Percentiles rank a stretch among this genome's conserved stretches.
These are phyloP conservation scores for Acyrthosiphon pisum DNA, from an alignment of 1,140 invertebrate species.

Conservation along the genomic window DNA sequence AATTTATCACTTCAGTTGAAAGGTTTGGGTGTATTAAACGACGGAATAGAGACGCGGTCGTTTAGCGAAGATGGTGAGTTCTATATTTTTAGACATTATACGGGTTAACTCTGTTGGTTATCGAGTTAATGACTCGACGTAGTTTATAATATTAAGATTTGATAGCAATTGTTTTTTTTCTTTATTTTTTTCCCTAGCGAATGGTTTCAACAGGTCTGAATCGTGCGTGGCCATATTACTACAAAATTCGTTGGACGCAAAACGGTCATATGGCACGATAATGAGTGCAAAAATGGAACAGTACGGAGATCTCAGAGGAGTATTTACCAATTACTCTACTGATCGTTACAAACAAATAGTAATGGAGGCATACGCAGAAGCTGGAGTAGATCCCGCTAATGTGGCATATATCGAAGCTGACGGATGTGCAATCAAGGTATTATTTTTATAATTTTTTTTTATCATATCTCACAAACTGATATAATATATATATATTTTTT, in stretches of 20 bases:
- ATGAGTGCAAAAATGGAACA: slow-evolving; percentile 67
- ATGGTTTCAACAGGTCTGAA: slow-evolving; percentile 60
- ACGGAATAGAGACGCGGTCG: slow-evolving; percentile 75
- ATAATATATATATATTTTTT: neutral
- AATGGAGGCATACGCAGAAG: slow-evolving; percentile 44
- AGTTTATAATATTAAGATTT: neutral
- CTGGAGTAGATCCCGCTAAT: slow-evolving; percentile 69
- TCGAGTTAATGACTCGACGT: no score
- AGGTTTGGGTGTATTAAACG: slow-evolving; percentile 69
- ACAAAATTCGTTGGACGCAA: slow-evolving; percentile 67
- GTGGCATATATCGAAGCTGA: slow-evolving; percentile 62
- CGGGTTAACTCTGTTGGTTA: neutral
- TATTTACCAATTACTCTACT: slow-evolving; percentile 35
- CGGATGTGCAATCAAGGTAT: slow-evolving; percentile 61
- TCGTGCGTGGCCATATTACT: slow-evolving; percentile 66
- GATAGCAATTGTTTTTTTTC: neutral
- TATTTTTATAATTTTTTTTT: neutral
- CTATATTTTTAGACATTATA: neutral
- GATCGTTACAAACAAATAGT: slow-evolving; percentile 58
- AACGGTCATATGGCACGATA: slow-evolving; percentile 70
- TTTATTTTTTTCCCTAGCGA: slow-evolving; percentile 47
- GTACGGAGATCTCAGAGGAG: slow-evolving; percentile 69
- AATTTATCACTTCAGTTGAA: slow-evolving; percentile 70
- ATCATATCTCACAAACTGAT: no score
- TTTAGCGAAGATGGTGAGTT: slow-evolving; percentile 72